Base-by-base conservation (phyloP, 1,140 invertebrate genomes). In the Brachionus angularis region DNA sequence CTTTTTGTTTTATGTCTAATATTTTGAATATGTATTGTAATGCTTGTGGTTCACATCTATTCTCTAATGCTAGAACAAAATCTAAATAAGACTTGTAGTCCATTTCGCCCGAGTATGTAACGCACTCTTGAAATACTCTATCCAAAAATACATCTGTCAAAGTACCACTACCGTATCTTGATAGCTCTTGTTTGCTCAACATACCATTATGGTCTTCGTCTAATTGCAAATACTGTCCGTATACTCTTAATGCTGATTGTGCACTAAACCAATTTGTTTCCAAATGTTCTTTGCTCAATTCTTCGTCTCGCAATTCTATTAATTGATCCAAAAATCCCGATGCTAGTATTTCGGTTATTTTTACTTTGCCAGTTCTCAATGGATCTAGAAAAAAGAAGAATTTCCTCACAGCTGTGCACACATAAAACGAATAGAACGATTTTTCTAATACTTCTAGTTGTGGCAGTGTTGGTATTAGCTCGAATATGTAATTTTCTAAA, bases 81-180 rank as follows among this genome's bases (percentile, higher is more conserved):
- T 97, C 92, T 18, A 97, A 80, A 81, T 94, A 98, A 0, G 91
- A 93, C 82, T 96, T 96, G 79, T 96, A 98, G 80, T 98, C 94
- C 88, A 97, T 96, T 85, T 97, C 92, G 5, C 91, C 92, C 76
- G 92, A 89, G 78, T 93, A 96, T 0, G 93, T 97, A 0, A 94
- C 84, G 76, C 90, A 94, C 77, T 95, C 92, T 82, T 96, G 91
- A 81, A 96, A 97, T 0, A 96, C 89, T 50, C 92, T 85, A 74
- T 93, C 90, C 10, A 97, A 84, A 81, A 97, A 97, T 2, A 90
- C 88, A 55, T 87, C 85, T 0, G 93, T 96, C n/a, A 96, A 78
- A 0, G 91, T 93, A 8, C 91, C 91, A 5, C 89, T 91, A 0
- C 91, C 91, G 80, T 91, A 93, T n/a, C 87, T 90, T 3, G 89